Conservation (phyloP, 2,113 vertebrate species). For the Bos taurus region ARS-UCD2.0 NC_037352.1:5447501-5448000, state of each 20-base stretch:
- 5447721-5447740: neutral
- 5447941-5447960: rapidly evolving
- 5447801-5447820: neutral
- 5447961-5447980: neutral
- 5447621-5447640: too few species aligned
- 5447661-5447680: neutral
- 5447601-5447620: rapidly evolving
- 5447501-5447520: neutral
- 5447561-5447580: rapidly evolving
- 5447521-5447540: neutral
- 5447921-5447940: neutral
- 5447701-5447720: neutral
- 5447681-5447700: neutral
- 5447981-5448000: neutral
- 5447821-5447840: neutral
- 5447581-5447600: neutral
- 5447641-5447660: neutral
- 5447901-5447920: neutral
- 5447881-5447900: too few species aligned
- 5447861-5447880: neutral
- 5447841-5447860: neutral
- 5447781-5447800: neutral
- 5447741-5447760: neutral
- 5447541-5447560: neutral
- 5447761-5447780: neutral